These are phyloP conservation scores for Himalopsyche kuldschensis DNA, from an alignment of 2,888 invertebrate genomes.

Conservation along the genomic window DNA sequence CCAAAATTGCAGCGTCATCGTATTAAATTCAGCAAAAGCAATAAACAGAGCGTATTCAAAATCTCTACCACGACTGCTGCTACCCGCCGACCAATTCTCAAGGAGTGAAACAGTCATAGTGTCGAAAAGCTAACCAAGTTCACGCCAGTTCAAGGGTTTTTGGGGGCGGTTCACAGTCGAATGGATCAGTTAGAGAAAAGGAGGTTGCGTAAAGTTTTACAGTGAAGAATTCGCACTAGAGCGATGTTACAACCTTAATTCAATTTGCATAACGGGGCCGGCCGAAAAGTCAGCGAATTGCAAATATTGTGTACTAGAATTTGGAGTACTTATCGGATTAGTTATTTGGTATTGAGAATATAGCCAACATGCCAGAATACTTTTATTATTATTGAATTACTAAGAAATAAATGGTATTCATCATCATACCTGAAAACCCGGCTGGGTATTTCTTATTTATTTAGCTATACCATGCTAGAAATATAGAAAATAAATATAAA, in stretches of 20 bases:
- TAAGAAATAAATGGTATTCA: too few relatives aligned
- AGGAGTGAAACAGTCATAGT: neutral
- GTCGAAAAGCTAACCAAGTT: neutral
- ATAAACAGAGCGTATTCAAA: neutral
- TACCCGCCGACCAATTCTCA: neutral
- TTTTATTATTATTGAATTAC: too few relatives aligned
- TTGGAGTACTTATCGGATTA: neutral
- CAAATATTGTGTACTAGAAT: neutral
- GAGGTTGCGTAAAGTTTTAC: neutral
- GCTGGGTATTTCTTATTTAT: too few relatives aligned
- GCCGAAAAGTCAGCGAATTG: neutral
- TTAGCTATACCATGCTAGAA: too few relatives aligned
- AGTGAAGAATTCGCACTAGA: neutral
- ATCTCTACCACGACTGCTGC: neutral
- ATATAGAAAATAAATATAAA: too few relatives aligned
- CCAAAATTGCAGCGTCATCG: neutral
- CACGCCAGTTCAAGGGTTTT: constrained; percentile 1
- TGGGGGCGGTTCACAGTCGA: neutral
- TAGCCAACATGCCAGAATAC: too few relatives aligned
- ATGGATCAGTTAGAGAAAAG: neutral
- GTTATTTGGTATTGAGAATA: too few relatives aligned
- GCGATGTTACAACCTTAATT: neutral
- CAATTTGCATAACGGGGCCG: neutral
- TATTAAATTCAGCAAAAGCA: neutral
- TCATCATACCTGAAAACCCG: too few relatives aligned